Evolutionary conservation across 2,888 invertebrate genomes (phyloP), one percentile per base, ranked within the genome.

Genomic region (Cheilosia soror): DNA sequence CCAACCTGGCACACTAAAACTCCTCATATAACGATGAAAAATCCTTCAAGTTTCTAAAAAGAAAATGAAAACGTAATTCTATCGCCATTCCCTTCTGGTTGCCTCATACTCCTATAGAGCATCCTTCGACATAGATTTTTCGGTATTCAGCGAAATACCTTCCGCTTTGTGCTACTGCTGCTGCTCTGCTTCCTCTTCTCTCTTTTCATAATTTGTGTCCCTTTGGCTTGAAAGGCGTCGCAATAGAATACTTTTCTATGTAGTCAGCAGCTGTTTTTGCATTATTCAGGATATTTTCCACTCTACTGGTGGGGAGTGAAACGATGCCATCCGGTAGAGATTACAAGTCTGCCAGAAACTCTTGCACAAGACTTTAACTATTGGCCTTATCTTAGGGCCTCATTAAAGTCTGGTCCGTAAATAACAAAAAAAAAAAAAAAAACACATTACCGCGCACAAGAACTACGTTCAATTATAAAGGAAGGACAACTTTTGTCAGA

Each of bases 141-240:
- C 27, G 53, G 58, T 77, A 77, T 79, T 66, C 63, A 65, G 44
- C 44, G 65, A 47, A 83, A 83, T 83, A 79, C 62, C 65, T 66
- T 82, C 53, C 78, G 65, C 15, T 60, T 51, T 78, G 72, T 79
- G 40, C 72, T 78, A 42, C 49, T 47, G 58, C 55, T 31, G 33
- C 49, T 42, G n/a, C n/a, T n/a, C n/a, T n/a, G n/a, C n/a, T n/a
- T n/a, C n/a, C n/a, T n/a, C n/a, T n/a, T n/a, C n/a, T 27, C 51
- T 20, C 58, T 29, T 44, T 60, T 63, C 31, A 25, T 27, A 62
- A 63, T 42, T 75, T 57, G 47, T 78, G 66, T 63, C 65, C 57
- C 58, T 75, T 78, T 75, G 33, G 27, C 42, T 44, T 51, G 29
- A 51, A 37, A 62, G 51, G 51, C 72, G 20, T 29, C 51, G 47